A percentile compares a stretch with the other conserved stretches of the same genome.
Conservation (phyloP, 2,797 vertebrate species). For the Epinephelus malabaricus region DNA sequence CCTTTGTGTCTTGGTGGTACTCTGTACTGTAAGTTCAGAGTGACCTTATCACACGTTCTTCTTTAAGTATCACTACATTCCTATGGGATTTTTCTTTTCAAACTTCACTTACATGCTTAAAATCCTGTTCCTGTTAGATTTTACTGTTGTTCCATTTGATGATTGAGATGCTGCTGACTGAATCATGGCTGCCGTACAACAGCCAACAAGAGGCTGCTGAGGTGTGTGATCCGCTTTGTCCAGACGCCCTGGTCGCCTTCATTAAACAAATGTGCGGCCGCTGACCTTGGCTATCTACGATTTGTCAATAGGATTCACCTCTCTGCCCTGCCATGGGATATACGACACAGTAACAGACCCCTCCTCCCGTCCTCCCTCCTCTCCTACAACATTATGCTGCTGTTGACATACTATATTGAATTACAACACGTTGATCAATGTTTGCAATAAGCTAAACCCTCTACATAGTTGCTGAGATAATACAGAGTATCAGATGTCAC, state of each 20-base stretch:
- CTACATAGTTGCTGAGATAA: conserved; percentile 42
- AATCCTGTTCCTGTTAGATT: neutral
- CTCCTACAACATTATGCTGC: conserved; percentile 40
- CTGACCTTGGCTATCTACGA: conserved; percentile 72
- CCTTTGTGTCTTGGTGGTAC: conserved; percentile 1
- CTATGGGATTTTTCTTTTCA: neutral
- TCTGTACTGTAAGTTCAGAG: conserved; percentile 22
- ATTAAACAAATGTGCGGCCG: conserved; percentile 70
- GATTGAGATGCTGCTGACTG: conserved; percentile 24
- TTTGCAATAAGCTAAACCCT: conserved; percentile 74
- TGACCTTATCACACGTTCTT: conserved; percentile 28
- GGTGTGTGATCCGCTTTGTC: conserved; percentile 52
- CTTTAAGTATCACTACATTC: neutral
- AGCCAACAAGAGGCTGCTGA: conserved; percentile 34
- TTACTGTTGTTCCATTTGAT: neutral
- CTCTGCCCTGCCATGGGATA: conserved; percentile 28
- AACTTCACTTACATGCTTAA: neutral
- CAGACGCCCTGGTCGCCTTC: conserved; percentile 40
- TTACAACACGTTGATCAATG: conserved; percentile 77
- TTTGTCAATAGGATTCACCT: conserved; percentile 67
- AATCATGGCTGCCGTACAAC: conserved; percentile 11
- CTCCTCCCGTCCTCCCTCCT: neutral
- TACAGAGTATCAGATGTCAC: conserved; percentile 63
- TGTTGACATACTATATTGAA: conserved; percentile 68
- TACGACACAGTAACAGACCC: conserved; percentile 28